These are phyloP conservation scores for Hemiprocne comata DNA, from an alignment of 2,113 vertebrate genomes.

Conservation along the genomic window DNA sequence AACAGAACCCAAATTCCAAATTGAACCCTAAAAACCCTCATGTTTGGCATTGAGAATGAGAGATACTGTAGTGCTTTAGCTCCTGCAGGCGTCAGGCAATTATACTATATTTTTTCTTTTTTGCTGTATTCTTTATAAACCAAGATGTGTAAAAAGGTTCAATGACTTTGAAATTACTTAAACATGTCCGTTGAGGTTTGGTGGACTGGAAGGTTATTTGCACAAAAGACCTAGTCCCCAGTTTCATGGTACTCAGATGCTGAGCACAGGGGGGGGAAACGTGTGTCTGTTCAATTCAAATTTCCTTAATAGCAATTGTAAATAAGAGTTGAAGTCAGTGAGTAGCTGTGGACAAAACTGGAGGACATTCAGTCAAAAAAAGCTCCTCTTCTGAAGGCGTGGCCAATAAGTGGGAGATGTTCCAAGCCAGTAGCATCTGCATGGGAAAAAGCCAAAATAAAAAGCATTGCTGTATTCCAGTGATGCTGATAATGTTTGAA, in stretches of 20 bases:
- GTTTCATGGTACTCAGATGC: too few relatives aligned
- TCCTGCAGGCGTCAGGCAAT: not conserved
- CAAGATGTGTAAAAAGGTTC: too few relatives aligned
- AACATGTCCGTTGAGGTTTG: too few relatives aligned
- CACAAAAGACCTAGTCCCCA: too few relatives aligned
- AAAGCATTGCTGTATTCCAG: not conserved
- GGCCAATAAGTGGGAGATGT: not conserved
- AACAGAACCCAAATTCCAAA: not conserved
- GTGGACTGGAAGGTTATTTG: too few relatives aligned
- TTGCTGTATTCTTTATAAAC: not conserved
- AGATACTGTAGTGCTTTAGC: not conserved
- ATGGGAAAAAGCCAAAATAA: not conserved
- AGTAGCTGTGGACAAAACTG: not conserved
- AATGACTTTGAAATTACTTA: too few relatives aligned
- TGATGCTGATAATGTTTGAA: not conserved
- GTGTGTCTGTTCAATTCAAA: not conserved
- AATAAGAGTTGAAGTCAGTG: not conserved
- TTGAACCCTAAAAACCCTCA: not conserved
- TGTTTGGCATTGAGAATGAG: not conserved
- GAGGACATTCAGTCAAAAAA: not conserved
- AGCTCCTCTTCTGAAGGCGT: not conserved
- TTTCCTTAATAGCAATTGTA: not conserved
- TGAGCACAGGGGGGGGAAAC: too few relatives aligned
- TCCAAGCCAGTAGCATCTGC: not conserved
- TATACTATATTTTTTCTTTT: not conserved